Conservation (phyloP, 2,113 vertebrate species). For the Chaenogobius annularis region DNA sequence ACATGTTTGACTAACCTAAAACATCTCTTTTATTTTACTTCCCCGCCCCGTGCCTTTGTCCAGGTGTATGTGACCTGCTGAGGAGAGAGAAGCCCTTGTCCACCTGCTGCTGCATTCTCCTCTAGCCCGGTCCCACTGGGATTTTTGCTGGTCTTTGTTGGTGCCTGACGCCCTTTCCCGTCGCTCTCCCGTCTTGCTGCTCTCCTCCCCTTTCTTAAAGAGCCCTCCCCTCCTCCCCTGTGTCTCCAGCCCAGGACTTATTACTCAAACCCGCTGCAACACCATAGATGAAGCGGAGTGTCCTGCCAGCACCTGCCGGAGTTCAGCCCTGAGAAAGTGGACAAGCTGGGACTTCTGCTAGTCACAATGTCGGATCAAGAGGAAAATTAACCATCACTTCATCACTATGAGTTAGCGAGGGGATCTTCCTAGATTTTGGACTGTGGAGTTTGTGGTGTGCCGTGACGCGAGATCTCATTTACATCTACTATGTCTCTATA, state of each 20-base stretch:
- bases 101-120: constrained; percentile 17
- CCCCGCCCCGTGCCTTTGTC: constrained; percentile 5
- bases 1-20: not conserved
- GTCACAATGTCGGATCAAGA: constrained; percentile 54
- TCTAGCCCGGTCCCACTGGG: constrained; percentile 19
- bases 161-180: constrained; percentile 27
- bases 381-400: constrained; percentile 42
- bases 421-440: constrained; percentile 14
- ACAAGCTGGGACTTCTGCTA: constrained; percentile 14
- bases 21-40: not conserved
- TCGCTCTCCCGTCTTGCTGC: constrained; percentile 30
- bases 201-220: constrained; percentile 51
- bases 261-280: constrained; percentile 57
- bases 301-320: constrained; percentile 56
- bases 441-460: constrained; percentile 31
- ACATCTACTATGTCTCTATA: constrained; percentile 53
- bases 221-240: constrained; percentile 36
- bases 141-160: constrained; percentile 49
- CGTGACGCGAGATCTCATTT: constrained; percentile 12
- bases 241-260: constrained; percentile 46
- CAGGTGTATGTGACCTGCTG: constrained; percentile 34
- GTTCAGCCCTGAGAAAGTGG: constrained; percentile 38
- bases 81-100: constrained; percentile 23
- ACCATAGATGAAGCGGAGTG: constrained; percentile 59
- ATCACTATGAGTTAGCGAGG: constrained; percentile 42